Evolutionary conservation across 2,113 vertebrate species (phyloP).

Genomic region (Bungarus multicinctus): DNA sequence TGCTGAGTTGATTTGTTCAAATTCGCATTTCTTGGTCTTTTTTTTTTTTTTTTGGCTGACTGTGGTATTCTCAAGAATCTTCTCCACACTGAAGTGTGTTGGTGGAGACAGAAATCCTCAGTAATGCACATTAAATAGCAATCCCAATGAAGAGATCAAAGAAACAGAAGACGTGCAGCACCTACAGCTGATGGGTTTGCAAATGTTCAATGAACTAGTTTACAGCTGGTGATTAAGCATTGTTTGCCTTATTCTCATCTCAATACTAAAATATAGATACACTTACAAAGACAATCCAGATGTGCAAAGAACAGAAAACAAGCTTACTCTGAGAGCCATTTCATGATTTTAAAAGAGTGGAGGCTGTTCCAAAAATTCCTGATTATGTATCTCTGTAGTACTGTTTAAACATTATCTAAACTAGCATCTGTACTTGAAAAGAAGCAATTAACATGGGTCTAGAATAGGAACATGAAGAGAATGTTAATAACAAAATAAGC

Average conservation of each 20-base stretch:
- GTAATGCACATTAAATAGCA: neutral
- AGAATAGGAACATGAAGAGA: fast-evolving
- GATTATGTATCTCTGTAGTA: slow-evolving; percentile 2
- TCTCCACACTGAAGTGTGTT: neutral
- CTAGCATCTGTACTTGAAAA: neutral
- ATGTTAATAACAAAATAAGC: neutral
- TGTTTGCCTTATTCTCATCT: neutral
- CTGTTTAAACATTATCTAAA: neutral
- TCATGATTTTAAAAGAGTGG: slow-evolving; percentile 23
- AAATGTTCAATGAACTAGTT: neutral
- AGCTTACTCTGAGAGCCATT: neutral
- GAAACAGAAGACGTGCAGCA: neutral
- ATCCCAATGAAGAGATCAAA: neutral
- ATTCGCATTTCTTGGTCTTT: neutral
- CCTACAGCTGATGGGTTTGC: neutral
- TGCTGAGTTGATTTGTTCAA: neutral
- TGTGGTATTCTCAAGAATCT: neutral
- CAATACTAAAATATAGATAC: neutral
- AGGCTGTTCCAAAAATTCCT: neutral
- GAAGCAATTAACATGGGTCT: slow-evolving; percentile 21
- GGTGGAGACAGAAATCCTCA: neutral
- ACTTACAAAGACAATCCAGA: neutral
- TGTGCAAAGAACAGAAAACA: neutral
- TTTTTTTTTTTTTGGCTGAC: neutral
- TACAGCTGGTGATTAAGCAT: neutral